phyloP scores from a whole-genome alignment of 2,113 vertebrate species.

The Proterorhinus semilunaris region DNA sequence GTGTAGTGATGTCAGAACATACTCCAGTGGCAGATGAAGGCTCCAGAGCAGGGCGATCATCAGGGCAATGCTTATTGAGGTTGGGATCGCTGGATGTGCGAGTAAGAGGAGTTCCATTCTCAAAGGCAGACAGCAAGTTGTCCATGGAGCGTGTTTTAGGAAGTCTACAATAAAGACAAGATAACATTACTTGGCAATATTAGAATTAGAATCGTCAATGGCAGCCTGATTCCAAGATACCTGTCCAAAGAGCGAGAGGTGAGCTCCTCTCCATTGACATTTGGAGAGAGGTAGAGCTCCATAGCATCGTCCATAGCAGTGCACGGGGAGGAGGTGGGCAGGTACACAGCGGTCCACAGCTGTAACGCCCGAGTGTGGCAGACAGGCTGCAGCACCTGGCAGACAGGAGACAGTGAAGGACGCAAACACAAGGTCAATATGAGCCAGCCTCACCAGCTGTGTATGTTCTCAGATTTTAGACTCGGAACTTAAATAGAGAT shows the following conservation, averaged over 20 bases:
- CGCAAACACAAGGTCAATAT: conserved; percentile 10
- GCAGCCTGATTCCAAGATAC: conserved; percentile 67
- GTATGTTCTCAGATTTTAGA: not conserved
- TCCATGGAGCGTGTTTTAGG: conserved; percentile 98
- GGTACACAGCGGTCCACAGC: conserved; percentile 96
- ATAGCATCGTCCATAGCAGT: conserved; percentile 90
- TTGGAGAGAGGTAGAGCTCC: conserved; percentile 87
- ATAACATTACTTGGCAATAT: not conserved
- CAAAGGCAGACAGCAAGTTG: conserved; percentile 89
- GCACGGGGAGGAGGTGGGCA: conserved; percentile 91
- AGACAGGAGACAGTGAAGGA: conserved; percentile 18
- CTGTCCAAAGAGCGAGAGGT: conserved; percentile 89
- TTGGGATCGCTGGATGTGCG: conserved; percentile 98
- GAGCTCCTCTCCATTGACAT: conserved; percentile 87
- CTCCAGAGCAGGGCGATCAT: conserved; percentile 80
- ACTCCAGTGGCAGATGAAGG: conserved; percentile 63
- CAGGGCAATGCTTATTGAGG: conserved; percentile 95
- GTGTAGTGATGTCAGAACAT: conserved; percentile 27
- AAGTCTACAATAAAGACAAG: conserved; percentile 76
- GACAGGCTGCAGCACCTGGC: conserved; percentile 93
- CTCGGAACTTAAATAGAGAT: not conserved
- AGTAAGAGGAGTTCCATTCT: conserved; percentile 86
- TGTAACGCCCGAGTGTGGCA: conserved; percentile 95
- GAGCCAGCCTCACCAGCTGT: not conserved
- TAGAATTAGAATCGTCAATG: conserved; percentile 44